phyloP scores from a whole-genome alignment of 2,113 vertebrate species.

The Petrocephalus microphthalmus region DNA sequence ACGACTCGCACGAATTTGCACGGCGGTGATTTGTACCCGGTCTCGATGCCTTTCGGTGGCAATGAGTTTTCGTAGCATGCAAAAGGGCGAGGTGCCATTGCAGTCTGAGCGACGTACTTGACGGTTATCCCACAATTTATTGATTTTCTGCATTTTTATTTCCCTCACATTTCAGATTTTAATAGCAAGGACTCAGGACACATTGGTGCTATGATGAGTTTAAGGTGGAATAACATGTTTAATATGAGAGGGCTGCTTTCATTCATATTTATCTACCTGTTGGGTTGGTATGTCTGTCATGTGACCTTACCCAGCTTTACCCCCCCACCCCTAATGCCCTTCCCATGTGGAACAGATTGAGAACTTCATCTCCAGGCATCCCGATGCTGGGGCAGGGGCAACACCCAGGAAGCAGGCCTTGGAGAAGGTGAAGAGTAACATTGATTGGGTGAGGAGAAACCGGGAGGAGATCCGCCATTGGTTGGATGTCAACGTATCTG shows the following conservation, averaged over 20 bases:
- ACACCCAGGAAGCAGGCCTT: constrained; percentile 73
- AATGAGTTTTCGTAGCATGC: background rate
- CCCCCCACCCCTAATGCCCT: background rate
- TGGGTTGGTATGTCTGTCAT: background rate
- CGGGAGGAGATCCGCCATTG: constrained; percentile 61
- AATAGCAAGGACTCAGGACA: background rate
- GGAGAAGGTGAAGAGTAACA: constrained; percentile 83
- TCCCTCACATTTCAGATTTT: background rate
- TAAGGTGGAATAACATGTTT: background rate
- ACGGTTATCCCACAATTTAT: background rate
- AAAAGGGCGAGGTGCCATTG: background rate
- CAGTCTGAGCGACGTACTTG: background rate
- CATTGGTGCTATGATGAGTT: background rate
- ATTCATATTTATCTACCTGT: background rate
- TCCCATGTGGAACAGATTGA: background rate
- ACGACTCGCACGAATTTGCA: background rate
- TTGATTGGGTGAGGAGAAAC: constrained; percentile 73
- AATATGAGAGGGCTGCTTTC: background rate
- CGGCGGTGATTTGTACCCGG: background rate
- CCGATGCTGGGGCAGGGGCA: constrained; percentile 82
- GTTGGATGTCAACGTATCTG: constrained; percentile 45
- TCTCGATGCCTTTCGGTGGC: background rate
- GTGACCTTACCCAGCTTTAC: background rate
- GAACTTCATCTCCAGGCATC: constrained; percentile 21
- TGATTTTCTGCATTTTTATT: background rate